These are phyloP conservation scores for Rhagologus leucostigma DNA, from an alignment of 2,113 vertebrate species.

Conservation along the genomic window DNA sequence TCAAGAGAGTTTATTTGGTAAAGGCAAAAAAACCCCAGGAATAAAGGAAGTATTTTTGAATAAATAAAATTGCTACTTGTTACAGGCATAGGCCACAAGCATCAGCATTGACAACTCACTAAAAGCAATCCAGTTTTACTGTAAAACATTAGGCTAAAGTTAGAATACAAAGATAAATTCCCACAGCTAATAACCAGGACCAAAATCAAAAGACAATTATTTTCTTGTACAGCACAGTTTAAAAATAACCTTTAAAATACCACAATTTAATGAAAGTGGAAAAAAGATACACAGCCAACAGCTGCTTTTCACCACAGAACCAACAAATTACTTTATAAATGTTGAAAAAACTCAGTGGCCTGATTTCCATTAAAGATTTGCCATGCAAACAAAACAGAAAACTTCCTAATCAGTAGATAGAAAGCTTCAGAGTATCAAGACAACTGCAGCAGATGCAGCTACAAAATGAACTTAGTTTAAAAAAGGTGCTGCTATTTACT, in stretches of 20 bases:
- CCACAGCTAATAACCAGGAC: not conserved
- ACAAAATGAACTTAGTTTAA: not conserved
- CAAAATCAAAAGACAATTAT: not conserved
- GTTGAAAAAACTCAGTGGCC: not conserved
- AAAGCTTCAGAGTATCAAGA: not conserved
- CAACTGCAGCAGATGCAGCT: not conserved
- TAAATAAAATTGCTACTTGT: not conserved
- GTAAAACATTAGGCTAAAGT: not conserved
- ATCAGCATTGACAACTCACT: not conserved
- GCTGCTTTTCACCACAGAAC: not conserved
- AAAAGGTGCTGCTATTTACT: not conserved
- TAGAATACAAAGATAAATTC: not conserved
- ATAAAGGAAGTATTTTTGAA: not conserved
- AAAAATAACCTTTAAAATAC: not conserved
- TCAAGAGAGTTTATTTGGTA: not conserved
- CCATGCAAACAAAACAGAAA: not conserved
- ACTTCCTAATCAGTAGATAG: not conserved
- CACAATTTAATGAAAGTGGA: not conserved
- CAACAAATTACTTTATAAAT: not conserved
- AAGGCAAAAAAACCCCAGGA: not conserved
- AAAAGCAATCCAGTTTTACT: not conserved
- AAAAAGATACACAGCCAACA: not conserved
- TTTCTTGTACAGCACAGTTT: not conserved
- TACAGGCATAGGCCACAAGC: not conserved
- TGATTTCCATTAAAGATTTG: not conserved